Evolutionary conservation across 2,113 vertebrate species (phyloP), one percentile per base, ranked within the genome.

Genomic region (Aldabrachelys gigantea): DNA sequence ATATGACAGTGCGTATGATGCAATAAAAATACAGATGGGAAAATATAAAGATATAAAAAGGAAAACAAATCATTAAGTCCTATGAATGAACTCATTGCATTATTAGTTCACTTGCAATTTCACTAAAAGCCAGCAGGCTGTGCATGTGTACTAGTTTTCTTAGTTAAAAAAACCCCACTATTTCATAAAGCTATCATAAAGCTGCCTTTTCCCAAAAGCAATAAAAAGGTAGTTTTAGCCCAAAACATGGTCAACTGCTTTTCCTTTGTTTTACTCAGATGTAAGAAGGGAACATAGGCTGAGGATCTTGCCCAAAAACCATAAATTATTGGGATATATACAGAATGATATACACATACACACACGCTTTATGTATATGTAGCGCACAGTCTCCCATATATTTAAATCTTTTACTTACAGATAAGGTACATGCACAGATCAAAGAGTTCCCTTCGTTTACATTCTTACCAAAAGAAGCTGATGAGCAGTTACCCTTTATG

Each of bases 51-150:
- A 24, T 44, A 49, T 52, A 41, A 88, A 80, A 49, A 79, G 29
- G 57, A n/a, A 44, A 85, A 27, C 53, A 21, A 31, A 44, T 25
- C 12, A 31, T 11, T 53, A 54, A 27, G 31, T 69, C 52, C 35
- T 14, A 50, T 56, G 10, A 38, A 54, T 78, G 7, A 78, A 25
- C 8, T 6, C 4, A 3, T 5, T 19, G 1, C 0, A 0, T 80
- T 86, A 62, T 5, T n/a, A 3, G 21, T 16, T 35, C 3, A 17
- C 62, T 75, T 95, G 97, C 49, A 29, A 16, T 88, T 65, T 81
- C 41, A 1, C 54, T 24, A 8, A 12, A 86, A 87, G 53, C 95
- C 97, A 89, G 92, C 91, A 96, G 97, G 94, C 59, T 93, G 97
- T 84, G 95, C 97, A 94, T 38, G 80, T 54, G 47, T 89, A 95